phyloP scores from a whole-genome alignment of 2,888 invertebrate species.

The Diarsia rubi region DNA sequence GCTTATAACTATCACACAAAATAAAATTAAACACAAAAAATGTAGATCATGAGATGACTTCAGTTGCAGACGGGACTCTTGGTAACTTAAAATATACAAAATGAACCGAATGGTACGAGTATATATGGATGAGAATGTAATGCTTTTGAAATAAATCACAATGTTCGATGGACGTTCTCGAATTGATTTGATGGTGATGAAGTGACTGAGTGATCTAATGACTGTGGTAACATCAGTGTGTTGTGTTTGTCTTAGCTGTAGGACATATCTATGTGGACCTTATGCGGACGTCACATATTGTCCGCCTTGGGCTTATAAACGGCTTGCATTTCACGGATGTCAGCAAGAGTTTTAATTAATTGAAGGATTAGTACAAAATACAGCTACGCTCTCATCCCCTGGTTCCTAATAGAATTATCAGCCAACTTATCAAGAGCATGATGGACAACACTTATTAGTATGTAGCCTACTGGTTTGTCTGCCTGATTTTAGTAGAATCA shows the following conservation, averaged over 20 bases:
- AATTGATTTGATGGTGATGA: constrained; percentile 67
- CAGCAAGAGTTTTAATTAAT: constrained; percentile 41
- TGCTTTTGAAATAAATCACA: constrained; percentile 64
- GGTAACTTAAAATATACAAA: constrained; percentile 78
- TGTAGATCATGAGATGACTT: constrained; percentile 86
- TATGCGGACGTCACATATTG: constrained; percentile 48
- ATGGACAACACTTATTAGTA: constrained; percentile 60
- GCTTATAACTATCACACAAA: constrained; percentile 85
- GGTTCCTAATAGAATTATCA: constrained; percentile 51
- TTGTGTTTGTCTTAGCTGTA: constrained; percentile 83
- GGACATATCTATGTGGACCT: constrained; percentile 65
- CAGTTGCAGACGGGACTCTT: constrained; percentile 73
- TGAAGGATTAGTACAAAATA: constrained; percentile 64
- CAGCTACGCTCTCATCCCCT: constrained; percentile 59
- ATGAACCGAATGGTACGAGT: constrained; percentile 69
- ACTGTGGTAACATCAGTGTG: constrained; percentile 83
- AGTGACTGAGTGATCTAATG: constrained; percentile 70
- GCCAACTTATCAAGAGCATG: constrained; percentile 49
- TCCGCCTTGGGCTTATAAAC: constrained; percentile 59
- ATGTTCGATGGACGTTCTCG: constrained; percentile 65
- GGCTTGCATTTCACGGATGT: constrained; percentile 45
- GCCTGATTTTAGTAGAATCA: constrained; percentile 71
- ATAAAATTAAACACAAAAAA: constrained; percentile 83
- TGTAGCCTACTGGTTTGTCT: constrained; percentile 65
- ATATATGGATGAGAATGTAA: constrained; percentile 73